Base-by-base conservation (phyloP, 2,797 vertebrate species). In the Lepus oiostolus region DNA sequence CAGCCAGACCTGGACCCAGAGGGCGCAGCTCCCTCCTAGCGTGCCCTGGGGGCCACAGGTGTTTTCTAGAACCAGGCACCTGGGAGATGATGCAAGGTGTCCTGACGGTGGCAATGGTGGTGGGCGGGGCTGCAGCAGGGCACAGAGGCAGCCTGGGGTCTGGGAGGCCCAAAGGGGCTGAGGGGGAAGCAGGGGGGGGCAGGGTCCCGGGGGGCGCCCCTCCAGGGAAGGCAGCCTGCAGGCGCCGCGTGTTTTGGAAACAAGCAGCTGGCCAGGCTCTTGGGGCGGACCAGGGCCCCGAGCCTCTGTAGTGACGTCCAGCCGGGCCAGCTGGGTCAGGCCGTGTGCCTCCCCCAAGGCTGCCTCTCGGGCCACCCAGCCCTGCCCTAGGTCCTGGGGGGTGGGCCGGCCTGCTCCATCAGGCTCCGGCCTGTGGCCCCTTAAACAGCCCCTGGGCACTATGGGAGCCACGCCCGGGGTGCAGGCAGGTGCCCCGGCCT, bases 11-110 rank as follows among this genome's bases (percentile, higher is more conserved):
- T 65, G 2, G 4, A 9, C 19, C 42, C 62, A 16, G 42, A 16
- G 50, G 65, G 67, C 4, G 24, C 4, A 10, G 68, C 26, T 5
- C 26, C 35, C 67, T 60, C 35, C 62, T 30, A 12, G 67, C 16
- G 30, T 13, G 35, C 32, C 62, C 38, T 38, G 54, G 54, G 54
- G 54, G 54, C 13, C 54, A 16, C 17, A 58, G 54, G 13, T 14
- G 14, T 58, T 14, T 58, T 58, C 14, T 21, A 58, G 54, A 58
- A 3, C 28, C 4, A 2, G 47, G 11, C 65, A 11, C 70, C 30
- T 10, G 82, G 85, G 96, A 88, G 92, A 47, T 96, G 95, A 97
- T 86, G 96, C 96, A 97, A 97, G 42, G 3, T 28, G 24, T n/a
- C 47, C 17, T 0, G 30, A 63, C 67, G 62, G n/a, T 30, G 22